A percentile compares a stretch with the other conserved stretches of the same genome.
Evolutionary conservation across 2,113 vertebrate species (phyloP).

Genomic region (Poeciliopsis turrubarensis): DNA sequence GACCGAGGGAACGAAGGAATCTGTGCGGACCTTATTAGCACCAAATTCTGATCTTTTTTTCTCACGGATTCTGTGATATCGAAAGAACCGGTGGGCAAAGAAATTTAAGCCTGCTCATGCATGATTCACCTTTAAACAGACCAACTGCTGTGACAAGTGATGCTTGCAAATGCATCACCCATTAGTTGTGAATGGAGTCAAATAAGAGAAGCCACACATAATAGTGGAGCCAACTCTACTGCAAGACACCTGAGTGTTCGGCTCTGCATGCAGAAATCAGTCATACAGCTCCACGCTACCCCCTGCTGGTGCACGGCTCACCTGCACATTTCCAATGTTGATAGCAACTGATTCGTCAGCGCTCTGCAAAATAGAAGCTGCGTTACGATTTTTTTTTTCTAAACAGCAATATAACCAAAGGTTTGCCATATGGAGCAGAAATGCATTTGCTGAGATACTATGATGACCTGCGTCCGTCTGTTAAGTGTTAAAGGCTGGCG

Average conservation of each 20-base stretch:
- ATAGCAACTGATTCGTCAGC: neutral
- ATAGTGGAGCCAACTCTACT: neutral
- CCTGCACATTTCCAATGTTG: neutral
- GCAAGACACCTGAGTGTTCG: neutral
- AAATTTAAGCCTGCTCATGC: constrained; percentile 25
- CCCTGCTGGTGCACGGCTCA: constrained; percentile 31
- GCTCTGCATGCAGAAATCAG: neutral
- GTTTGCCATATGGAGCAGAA: neutral
- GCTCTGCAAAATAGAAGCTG: neutral
- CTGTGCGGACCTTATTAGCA: constrained; percentile 31
- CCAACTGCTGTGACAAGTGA: neutral
- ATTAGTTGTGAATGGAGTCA: constrained; percentile 23
- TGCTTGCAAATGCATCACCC: constrained; percentile 8
- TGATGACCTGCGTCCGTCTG: neutral
- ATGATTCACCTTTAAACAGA: constrained; percentile 4
- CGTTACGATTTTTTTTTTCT: neutral
- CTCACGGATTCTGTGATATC: constrained; percentile 5
- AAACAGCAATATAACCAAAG: neutral
- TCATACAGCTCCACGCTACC: constrained; percentile 33
- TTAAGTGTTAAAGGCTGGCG: constrained; percentile 28
- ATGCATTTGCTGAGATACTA: constrained; percentile 39
- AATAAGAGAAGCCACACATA: neutral
- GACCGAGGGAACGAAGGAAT: neutral
- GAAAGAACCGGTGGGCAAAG: neutral
- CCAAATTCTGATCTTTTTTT: constrained; percentile 3